These are phyloP conservation scores for Trachelus stipa DNA, from an alignment of 2,888 invertebrate species.

Conservation along the genomic window DNA sequence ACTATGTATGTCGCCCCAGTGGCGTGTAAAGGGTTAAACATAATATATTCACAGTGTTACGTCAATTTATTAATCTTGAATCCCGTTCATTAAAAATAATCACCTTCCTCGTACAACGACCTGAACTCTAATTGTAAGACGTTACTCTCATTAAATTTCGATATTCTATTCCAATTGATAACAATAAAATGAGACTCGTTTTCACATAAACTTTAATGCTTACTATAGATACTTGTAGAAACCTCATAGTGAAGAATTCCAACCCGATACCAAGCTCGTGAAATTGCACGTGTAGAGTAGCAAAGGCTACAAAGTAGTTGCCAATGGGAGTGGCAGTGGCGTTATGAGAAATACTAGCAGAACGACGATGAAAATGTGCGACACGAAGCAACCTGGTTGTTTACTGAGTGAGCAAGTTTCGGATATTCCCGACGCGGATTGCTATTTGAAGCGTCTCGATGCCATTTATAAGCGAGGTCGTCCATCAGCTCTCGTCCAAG, in stretches of 20 bases:
- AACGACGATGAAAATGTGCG: background rate
- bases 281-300: background rate
- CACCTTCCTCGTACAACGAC: background rate
- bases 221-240: background rate
- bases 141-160: background rate
- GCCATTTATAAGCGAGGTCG: conserved; percentile 34
- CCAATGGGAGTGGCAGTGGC: background rate
- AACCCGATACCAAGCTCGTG: background rate
- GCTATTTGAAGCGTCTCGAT: conserved; percentile 43
- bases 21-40: too few species aligned
- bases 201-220: background rate
- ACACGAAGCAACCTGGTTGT: background rate
- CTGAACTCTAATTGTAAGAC: background rate
- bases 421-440: conserved; percentile 17
- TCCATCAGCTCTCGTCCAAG: background rate
- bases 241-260: background rate
- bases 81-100: background rate
- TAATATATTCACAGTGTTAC: background rate
- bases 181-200: background rate
- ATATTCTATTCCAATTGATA: background rate
- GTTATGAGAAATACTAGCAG: background rate
- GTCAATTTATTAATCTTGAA: background rate
- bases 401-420: conserved; percentile 1
- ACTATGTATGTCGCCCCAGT: too few species aligned
- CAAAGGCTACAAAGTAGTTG: background rate